phyloP scores from a whole-genome alignment of 1,140 invertebrate genomes.

The Lerema accius region DNA sequence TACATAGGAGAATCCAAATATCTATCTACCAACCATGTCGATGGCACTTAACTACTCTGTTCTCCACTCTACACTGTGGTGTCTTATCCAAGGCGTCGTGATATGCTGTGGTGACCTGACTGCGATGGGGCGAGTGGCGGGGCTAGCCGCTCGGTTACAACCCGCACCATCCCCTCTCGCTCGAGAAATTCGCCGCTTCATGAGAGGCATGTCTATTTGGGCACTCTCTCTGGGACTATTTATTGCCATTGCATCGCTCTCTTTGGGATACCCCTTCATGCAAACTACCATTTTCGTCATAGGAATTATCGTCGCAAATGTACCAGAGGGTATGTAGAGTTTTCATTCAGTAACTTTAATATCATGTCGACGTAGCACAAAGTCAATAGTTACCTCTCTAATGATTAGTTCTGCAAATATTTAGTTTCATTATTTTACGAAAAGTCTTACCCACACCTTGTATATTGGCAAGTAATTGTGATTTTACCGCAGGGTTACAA shows the following conservation, averaged over 20 bases:
- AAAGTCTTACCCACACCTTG: no score
- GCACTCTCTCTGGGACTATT: constrained; percentile 60
- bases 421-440: no score
- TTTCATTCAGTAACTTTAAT: no score
- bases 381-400: no score
- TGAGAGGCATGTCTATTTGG: constrained; percentile 65
- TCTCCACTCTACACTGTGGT: not conserved
- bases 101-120: constrained; percentile 73
- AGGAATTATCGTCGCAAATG: constrained; percentile 72
- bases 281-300: constrained; percentile 72
- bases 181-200: constrained; percentile 59
- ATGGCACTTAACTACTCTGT: not conserved
- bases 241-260: constrained; percentile 55
- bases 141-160: constrained; percentile 61
- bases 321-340: constrained; percentile 68
- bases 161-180: constrained; percentile 67
- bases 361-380: no score
- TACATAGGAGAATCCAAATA: no score
- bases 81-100: constrained; percentile 56
- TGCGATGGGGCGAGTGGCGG: constrained; percentile 68
- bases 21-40: no score
- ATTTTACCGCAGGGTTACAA: constrained; percentile 68
- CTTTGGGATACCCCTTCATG: constrained; percentile 70
- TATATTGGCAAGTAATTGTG: no score
- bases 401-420: no score